Conservation (phyloP, 2,797 vertebrate genomes). For the Channa striata region DNA sequence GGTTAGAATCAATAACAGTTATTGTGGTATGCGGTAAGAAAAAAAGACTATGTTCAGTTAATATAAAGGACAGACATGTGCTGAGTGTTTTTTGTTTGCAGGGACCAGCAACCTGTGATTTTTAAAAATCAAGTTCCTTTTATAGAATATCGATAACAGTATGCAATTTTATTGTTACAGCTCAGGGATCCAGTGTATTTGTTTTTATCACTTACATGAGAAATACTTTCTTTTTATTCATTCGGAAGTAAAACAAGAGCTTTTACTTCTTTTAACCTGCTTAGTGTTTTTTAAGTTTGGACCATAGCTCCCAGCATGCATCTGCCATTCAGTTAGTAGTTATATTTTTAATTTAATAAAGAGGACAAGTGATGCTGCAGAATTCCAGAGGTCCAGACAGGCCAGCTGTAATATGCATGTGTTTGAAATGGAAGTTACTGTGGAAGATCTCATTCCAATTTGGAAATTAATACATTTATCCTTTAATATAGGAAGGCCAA, state of each 20-base stretch:
- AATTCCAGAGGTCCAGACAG: constrained; percentile 15
- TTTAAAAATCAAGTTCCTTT: background rate
- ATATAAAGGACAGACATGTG: background rate
- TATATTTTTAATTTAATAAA: too few relatives aligned
- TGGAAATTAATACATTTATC: constrained; percentile 14
- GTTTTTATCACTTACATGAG: background rate
- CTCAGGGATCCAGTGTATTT: background rate
- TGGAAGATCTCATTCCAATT: constrained; percentile 15
- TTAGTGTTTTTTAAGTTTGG: background rate
- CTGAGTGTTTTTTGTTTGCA: background rate
- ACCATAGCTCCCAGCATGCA: background rate
- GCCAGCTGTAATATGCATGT: constrained; percentile 23
- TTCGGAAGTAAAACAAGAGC: background rate
- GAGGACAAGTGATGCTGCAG: constrained; percentile 1
- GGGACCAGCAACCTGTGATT: background rate
- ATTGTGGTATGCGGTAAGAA: constrained; percentile 1
- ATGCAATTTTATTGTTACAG: background rate
- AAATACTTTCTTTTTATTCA: background rate
- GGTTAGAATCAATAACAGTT: constrained; percentile 1
- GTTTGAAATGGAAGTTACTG: constrained; percentile 24
- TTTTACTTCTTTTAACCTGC: background rate
- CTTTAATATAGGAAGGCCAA: constrained; percentile 9
- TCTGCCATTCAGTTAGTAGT: background rate
- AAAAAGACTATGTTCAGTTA: background rate
- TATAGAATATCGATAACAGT: background rate